These are phyloP conservation scores for Patiria miniata DNA, from an alignment of 35 echinoderm and acorn worm species.

Conservation along the genomic window DNA sequence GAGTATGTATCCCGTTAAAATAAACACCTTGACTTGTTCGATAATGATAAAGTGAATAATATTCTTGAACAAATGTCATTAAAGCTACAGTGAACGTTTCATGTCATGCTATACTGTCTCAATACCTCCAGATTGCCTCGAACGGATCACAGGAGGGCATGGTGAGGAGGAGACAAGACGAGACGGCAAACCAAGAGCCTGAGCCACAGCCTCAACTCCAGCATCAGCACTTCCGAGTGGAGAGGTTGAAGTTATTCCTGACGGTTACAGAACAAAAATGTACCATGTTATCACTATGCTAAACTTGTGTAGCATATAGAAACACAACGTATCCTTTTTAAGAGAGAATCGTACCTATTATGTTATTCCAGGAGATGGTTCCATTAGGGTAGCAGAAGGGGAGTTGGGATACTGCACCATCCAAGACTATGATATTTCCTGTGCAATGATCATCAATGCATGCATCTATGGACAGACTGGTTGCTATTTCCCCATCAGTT, in stretches of 20 bases:
- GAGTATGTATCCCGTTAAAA: too few species aligned
- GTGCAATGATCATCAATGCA: not conserved
- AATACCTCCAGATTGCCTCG: too few species aligned
- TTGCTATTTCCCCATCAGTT: not conserved
- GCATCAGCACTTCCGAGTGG: not conserved
- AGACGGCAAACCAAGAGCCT: not conserved
- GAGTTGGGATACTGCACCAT: slow-evolving; percentile 10
- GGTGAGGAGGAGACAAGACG: not conserved
- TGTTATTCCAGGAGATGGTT: not conserved
- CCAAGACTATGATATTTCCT: not conserved
- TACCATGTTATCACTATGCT: not conserved
- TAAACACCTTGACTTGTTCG: too few species aligned
- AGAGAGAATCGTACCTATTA: slow-evolving; percentile 5
- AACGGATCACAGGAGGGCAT: not conserved
- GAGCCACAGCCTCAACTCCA: not conserved
- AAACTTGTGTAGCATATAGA: too few species aligned
- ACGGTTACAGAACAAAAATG: not conserved
- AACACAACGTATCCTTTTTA: not conserved
- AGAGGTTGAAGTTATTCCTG: slow-evolving; percentile 4
- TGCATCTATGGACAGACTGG: not conserved
- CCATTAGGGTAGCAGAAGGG: slow-evolving; percentile 27
- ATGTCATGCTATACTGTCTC: too few species aligned
- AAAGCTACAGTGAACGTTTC: too few species aligned
- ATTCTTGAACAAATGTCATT: too few species aligned
- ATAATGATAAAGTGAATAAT: too few species aligned